Evolutionary conservation across 2,797 vertebrate genomes (phyloP).

Genomic region (Adelosebastes latens): DNA sequence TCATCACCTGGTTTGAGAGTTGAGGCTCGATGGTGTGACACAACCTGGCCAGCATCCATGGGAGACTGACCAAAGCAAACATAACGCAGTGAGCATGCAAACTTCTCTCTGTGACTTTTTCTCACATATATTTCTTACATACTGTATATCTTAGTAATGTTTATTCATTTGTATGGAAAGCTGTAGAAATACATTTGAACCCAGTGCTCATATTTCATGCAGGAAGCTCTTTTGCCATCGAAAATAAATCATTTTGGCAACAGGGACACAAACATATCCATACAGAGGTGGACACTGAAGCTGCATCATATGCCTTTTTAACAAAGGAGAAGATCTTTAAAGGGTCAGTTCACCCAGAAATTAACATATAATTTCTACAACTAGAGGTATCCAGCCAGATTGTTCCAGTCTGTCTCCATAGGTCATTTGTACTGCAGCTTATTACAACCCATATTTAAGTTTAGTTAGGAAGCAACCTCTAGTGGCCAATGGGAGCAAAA

Average conservation of each 20-base stretch:
- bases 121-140: not conserved
- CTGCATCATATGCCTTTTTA: not conserved
- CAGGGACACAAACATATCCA: not conserved
- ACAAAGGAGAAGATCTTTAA: not conserved
- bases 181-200: not conserved
- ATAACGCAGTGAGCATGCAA: conserved; percentile 24
- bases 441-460: too few species aligned
- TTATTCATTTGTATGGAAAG: not conserved
- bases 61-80: conserved; percentile 76
- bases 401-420: not conserved
- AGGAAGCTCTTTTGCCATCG: not conserved
- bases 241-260: not conserved
- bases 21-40: conserved; percentile 41
- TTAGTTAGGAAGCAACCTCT: too few species aligned
- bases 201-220: not conserved
- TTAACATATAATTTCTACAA: not conserved
- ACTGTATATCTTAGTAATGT: not conserved
- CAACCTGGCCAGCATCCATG: conserved; percentile 58
- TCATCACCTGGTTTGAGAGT: conserved; percentile 60
- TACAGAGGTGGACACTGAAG: not conserved
- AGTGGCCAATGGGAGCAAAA: too few species aligned
- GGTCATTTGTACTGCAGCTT: too few species aligned
- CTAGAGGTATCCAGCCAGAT: not conserved
- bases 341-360: not conserved
- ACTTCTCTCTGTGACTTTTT: conserved; percentile 15